These are phyloP conservation scores for Podarcis lilfordi DNA, from an alignment of 2,797 vertebrate species.

Conservation along the genomic window DNA sequence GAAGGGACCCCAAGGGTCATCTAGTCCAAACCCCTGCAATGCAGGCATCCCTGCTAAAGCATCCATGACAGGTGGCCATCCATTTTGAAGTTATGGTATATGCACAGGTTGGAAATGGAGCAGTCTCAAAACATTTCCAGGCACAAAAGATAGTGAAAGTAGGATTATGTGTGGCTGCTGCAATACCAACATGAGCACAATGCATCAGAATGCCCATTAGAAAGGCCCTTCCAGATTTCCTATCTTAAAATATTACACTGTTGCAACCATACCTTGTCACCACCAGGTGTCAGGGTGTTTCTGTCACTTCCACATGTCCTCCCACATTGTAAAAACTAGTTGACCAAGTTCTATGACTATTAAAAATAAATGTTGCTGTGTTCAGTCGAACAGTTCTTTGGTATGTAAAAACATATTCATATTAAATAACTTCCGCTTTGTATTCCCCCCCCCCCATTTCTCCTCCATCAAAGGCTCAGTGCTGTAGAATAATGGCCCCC, in stretches of 20 bases:
- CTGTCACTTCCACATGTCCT: background rate
- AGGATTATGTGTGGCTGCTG: no score
- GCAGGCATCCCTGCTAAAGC: no score
- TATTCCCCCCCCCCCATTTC: no score
- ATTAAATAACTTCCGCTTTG: background rate
- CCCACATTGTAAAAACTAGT: background rate
- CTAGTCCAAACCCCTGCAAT: no score
- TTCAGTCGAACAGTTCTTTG: background rate
- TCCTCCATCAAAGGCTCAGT: background rate
- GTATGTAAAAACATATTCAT: background rate
- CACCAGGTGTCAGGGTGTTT: slow-evolving; percentile 8
- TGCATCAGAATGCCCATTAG: no score
- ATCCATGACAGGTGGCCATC: no score
- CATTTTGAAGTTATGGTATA: no score
- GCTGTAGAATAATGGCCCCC: background rate
- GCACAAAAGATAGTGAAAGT: no score
- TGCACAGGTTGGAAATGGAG: no score
- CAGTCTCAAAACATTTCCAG: no score
- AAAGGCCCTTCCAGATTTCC: background rate
- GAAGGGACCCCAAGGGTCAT: no score
- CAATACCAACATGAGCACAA: no score
- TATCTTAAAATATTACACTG: background rate
- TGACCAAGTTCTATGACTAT: background rate
- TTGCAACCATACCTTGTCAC: background rate
- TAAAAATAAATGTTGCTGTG: background rate